Percentiles rank a stretch among this genome's conserved stretches.
phyloP scores from a whole-genome alignment of 2,797 vertebrate species.

The Sebastiscus tertius region DNA sequence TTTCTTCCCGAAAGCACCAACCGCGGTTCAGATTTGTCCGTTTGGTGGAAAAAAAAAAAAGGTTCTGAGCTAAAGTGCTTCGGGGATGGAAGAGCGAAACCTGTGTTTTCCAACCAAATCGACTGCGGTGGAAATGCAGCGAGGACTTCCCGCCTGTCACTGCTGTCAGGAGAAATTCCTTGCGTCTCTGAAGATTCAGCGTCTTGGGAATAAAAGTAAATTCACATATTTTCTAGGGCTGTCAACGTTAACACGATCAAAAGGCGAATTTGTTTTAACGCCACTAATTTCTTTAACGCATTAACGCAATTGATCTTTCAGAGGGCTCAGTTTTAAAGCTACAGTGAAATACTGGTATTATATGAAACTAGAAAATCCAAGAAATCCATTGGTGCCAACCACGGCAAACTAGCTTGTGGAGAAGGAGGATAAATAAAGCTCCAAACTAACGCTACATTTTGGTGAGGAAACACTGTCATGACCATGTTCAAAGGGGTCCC shows the following conservation, averaged over 20 bases:
- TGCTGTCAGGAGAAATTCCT: conserved; percentile 47
- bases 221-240: not conserved
- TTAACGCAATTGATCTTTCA: not conserved
- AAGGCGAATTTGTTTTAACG: not conserved
- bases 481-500: too few relatives aligned
- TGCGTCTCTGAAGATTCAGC: conserved; percentile 30
- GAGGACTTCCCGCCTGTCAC: conserved; percentile 58
- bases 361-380: too few relatives aligned
- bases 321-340: not conserved
- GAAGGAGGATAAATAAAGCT: too few relatives aligned
- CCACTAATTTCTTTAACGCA: too few relatives aligned
- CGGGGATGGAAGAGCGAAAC: conserved; percentile 38
- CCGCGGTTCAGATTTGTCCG: conserved; percentile 41
- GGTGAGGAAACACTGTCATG: too few relatives aligned
- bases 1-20: conserved; percentile 13
- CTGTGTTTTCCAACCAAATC: conserved; percentile 42
- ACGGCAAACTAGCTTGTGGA: too few relatives aligned
- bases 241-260: not conserved
- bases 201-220: conserved; percentile 46
- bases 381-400: too few relatives aligned
- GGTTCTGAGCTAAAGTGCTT: conserved; percentile 42
- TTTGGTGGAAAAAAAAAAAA: conserved; percentile 35
- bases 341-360: not conserved
- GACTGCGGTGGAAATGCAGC: conserved; percentile 36
- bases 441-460: too few relatives aligned